Evolutionary conservation across 1,140 invertebrate genomes (phyloP).

Genomic region (Nephotettix cincticeps): DNA sequence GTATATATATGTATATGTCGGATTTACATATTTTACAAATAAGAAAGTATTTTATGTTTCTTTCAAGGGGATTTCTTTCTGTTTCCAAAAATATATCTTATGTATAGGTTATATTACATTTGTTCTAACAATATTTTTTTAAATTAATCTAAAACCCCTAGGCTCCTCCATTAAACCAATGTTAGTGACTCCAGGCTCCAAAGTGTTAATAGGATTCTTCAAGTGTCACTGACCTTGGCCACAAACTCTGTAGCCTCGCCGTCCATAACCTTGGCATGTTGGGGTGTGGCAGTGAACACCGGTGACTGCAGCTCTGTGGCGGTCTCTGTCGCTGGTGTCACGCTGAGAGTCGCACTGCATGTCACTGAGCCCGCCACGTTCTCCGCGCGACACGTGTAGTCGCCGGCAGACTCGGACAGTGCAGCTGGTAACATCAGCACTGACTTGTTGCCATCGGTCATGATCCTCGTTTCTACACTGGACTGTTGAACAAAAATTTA

Average conservation of each 20-base stretch:
- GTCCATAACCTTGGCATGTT: constrained; percentile 84
- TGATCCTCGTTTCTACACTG: constrained; percentile 65
- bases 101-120: no score
- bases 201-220: no score
- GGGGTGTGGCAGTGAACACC: constrained; percentile 68
- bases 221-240: constrained; percentile 59
- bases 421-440: constrained; percentile 77
- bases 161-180: no score
- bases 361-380: constrained; percentile 85
- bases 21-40: no score
- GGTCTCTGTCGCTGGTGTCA: constrained; percentile 63
- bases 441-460: constrained; percentile 75
- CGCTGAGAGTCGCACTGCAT: constrained; percentile 72
- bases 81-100: no score
- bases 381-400: constrained; percentile 85
- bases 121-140: no score
- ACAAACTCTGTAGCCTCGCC: constrained; percentile 81
- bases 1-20: no score
- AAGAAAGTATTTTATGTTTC: no score
- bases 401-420: constrained; percentile 67
- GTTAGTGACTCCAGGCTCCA: no score
- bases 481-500: constrained; percentile 49
- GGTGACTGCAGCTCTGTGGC: constrained; percentile 66
- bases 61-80: no score
- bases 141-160: no score